Base-by-base conservation (phyloP, 2,113 vertebrate genomes). In the Corynorhinus townsendii region DNA sequence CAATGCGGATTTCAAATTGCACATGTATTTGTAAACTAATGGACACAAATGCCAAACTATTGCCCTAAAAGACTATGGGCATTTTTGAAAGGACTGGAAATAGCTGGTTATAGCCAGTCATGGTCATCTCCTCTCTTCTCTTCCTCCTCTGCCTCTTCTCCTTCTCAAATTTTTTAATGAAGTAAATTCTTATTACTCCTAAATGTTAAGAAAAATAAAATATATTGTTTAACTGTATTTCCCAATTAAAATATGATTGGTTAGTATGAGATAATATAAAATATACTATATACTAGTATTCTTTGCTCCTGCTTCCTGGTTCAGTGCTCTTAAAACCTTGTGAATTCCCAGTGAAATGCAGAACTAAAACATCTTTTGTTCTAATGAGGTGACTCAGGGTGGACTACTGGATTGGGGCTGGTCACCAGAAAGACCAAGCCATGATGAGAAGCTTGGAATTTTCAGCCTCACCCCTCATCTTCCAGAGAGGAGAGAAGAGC, bases 191-290 rank as follows among this genome's bases (percentile, higher is more conserved):
- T 35, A 35, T 66, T 66, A 75, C 2, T 93, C 16, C 7, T 89
- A 79, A 96, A 56, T 83, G 1, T 59, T 59, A 89, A 71, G 26
- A 85, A 68, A 89, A 92, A 72, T 45, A 56, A 40, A 2, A 15
- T 73, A 11, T 38, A 72, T 77, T 68, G 11, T 79, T 95, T 77
- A 80, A 71, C 28, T 89, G 11, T 71, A 75, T 82, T 72, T 95
- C 16, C 22, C 71, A 45, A 47, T 87, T 95, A 84, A 66, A 26
- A 54, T 16, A 72, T 26, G 6, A 11, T 72, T 64, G 24, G 28
- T 49, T 4, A 17, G 35, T 16, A 28, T 40, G 47, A 90, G 19
- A 24, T 79, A 69, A 43, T 33, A 54, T 16, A 38, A 66, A 22
- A 76, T 40, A 66, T 40, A 43, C 6, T 33, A n/a, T 33, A 17